These are phyloP conservation scores for Halichoerus grypus DNA, from an alignment of 2,113 vertebrate genomes.

Conservation along the genomic window DNA sequence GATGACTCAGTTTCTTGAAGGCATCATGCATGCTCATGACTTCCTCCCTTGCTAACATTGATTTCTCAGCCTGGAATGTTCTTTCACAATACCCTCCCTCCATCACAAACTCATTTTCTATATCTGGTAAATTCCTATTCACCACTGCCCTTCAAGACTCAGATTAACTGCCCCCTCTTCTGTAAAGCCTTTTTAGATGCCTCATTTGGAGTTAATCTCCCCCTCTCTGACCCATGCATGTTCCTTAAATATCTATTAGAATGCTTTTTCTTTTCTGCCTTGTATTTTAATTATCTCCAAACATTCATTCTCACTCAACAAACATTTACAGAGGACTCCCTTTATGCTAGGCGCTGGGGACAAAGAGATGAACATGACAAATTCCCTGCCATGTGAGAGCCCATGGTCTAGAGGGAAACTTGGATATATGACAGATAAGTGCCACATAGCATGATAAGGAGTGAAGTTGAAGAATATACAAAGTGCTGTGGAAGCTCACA, in stretches of 20 bases:
- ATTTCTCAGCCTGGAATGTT: constrained; percentile 34
- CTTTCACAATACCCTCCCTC: background rate
- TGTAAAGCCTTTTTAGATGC: background rate
- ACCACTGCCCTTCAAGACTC: background rate
- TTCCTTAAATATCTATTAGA: background rate
- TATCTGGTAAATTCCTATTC: constrained; percentile 23
- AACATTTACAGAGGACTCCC: constrained; percentile 41
- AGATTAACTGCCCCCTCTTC: background rate
- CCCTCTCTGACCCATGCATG: background rate
- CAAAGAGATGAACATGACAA: constrained; percentile 12
- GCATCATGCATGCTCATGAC: background rate
- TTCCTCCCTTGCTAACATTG: background rate
- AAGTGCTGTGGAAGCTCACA: background rate
- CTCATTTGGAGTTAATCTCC: constrained; percentile 9
- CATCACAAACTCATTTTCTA: constrained; percentile 1
- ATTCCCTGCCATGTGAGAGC: background rate
- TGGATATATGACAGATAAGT: background rate
- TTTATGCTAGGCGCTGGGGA: constrained; percentile 10
- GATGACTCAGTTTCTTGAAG: constrained; percentile 70
- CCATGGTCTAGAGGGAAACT: background rate
- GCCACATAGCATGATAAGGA: background rate
- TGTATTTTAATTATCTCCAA: constrained; percentile 52
- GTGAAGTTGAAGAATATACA: background rate
- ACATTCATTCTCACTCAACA: constrained; percentile 40
- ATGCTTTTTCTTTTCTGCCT: background rate